Conservation (phyloP, 2,113 vertebrate genomes). For the Campylomormyrus tamandua region DNA sequence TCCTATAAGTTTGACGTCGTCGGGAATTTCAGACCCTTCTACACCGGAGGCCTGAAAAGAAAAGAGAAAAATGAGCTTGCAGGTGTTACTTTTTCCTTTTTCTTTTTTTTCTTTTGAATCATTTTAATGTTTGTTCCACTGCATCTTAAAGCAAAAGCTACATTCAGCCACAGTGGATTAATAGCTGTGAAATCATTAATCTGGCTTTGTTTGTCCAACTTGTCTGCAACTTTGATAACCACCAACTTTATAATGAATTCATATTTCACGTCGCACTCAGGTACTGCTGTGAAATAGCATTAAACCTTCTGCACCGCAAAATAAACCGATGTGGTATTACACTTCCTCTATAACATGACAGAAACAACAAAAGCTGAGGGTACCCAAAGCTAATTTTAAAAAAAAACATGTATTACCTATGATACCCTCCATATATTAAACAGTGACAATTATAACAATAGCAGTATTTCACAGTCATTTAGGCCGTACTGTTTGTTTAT, state of each 20-base stretch:
- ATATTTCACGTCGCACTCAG: neutral
- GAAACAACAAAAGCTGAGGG: neutral
- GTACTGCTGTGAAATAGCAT: neutral
- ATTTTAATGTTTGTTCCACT: neutral
- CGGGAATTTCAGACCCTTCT: conserved; percentile 87
- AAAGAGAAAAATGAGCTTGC: neutral
- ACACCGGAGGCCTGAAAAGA: conserved; percentile 80
- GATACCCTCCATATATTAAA: neutral
- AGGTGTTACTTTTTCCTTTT: neutral
- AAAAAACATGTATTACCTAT: neutral
- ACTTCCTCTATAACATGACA: neutral
- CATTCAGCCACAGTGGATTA: neutral
- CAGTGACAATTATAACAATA: neutral
- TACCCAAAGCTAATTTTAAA: neutral
- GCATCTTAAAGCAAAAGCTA: neutral
- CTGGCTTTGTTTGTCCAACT: neutral
- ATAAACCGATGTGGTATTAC: neutral
- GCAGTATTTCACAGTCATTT: neutral
- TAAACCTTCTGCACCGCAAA: neutral
- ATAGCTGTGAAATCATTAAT: neutral
- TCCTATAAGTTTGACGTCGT: conserved; percentile 92
- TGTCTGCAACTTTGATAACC: neutral
- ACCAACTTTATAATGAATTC: neutral
- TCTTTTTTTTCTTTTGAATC: neutral
- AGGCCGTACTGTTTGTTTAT: neutral